phyloP scores from a whole-genome alignment of 1,140 invertebrate genomes.

The Platorchestia sp. region DNA sequence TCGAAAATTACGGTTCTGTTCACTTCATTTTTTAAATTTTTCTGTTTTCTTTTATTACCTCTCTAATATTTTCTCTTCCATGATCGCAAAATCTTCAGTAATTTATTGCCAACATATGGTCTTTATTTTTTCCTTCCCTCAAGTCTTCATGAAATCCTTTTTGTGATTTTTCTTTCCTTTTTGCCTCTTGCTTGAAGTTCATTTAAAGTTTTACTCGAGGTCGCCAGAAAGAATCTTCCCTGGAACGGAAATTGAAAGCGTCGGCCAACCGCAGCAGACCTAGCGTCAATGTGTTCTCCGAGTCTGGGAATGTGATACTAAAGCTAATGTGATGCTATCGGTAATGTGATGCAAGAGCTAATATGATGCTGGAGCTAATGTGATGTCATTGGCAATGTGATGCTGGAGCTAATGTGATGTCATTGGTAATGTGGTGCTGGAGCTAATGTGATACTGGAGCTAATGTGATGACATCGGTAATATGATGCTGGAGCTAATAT shows the following conservation, averaged over 20 bases:
- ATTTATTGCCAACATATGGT: not conserved
- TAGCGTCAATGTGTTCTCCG: not conserved
- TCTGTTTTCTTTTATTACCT: not conserved
- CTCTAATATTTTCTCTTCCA: not conserved
- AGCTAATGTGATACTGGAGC: not conserved
- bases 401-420: not conserved
- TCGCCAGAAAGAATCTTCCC: not conserved
- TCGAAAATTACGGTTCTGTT: not conserved
- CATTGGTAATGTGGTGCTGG: not conserved
- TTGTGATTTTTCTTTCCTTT: not conserved
- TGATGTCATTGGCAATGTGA: not conserved
- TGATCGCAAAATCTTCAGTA: not conserved
- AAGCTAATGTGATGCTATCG: not conserved
- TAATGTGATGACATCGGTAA: not conserved
- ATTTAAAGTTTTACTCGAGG: not conserved
- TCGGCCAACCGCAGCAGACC: not conserved
- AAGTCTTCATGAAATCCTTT: not conserved
- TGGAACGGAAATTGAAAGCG: not conserved
- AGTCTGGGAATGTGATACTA: not conserved
- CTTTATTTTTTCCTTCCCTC: not conserved
- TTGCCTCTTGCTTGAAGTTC: not conserved
- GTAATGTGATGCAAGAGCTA: not conserved
- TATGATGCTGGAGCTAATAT: not conserved
- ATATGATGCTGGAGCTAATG: not conserved
- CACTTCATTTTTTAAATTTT: not conserved